Evolutionary conservation across 2,797 vertebrate species (phyloP), one percentile per base, ranked within the genome.

Genomic region (Eulemur mongoz): DNA sequence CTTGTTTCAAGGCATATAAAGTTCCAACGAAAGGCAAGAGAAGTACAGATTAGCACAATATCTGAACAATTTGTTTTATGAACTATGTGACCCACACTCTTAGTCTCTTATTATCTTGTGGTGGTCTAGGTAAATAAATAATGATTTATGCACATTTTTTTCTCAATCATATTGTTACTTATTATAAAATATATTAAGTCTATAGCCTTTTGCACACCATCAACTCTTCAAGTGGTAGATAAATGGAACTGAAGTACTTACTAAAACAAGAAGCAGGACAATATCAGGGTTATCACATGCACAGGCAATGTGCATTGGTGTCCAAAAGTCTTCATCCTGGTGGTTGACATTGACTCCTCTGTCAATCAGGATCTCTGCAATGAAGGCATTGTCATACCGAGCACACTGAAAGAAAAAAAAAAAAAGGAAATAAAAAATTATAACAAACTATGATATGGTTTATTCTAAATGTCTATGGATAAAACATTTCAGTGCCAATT

Each of bases 261-360:
- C 99, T 97, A 99, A 94, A 38, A 99, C 93, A 38, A 99, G 98
- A 48, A 99, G 98, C 91, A 99, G 98, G 82, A 99, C 98, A 90
- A 99, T 98, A 63, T 99, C 99, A 4, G 99, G 98, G 93, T 99
- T 99, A 98, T 99, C 99, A 76, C 99, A 99, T 2, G 99, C 99
- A 93, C 99, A 99, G 45, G 99, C 99, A 27, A 99, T 98, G 96
- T 99, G 99, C 98, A 99, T 99, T 1, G 99, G 99, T 0, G 99
- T 99, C 99, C 99, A 99, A 76, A 98, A 99, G 98, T 99, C 99
- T 94, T 99, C 99, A 83, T 99, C 99, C 97, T 99, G 99, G 96
- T 99, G 99, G 98, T 99, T 99, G 96, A 99, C 98, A 13, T 99
- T 99, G 97, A 99, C 98, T 45, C 99, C 99, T 96, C 99, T 99